Evolutionary conservation across 2,797 vertebrate species (phyloP).

Genomic region (Microchirus variegatus): DNA sequence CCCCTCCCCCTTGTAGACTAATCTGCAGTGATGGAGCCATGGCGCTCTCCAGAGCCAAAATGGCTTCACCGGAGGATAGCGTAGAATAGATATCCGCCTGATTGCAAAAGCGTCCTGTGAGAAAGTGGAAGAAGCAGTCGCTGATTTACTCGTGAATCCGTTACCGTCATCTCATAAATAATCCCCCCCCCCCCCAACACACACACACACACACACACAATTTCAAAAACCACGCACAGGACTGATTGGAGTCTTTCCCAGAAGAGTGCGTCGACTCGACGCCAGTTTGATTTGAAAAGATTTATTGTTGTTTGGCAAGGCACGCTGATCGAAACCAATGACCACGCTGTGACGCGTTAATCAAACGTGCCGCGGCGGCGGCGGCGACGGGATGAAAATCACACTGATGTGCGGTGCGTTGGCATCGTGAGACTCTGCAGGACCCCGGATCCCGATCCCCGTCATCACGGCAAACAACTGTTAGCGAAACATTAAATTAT

Average conservation of each 20-base stretch:
- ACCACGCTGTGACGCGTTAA: slow-evolving; percentile 48
- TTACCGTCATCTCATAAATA: slow-evolving; percentile 30
- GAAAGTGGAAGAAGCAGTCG: neutral
- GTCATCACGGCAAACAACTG: slow-evolving; percentile 45
- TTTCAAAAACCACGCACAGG: slow-evolving; percentile 34
- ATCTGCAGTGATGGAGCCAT: slow-evolving; percentile 31
- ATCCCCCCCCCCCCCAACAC: too few species aligned
- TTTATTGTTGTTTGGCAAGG: slow-evolving; percentile 49
- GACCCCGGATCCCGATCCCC: slow-evolving; percentile 47
- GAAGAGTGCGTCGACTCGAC: slow-evolving; percentile 46
- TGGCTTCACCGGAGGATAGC: too few species aligned
- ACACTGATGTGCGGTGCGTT: slow-evolving; percentile 37
- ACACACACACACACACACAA: too few species aligned
- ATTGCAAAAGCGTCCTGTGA: slow-evolving; percentile 14
- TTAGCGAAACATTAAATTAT: slow-evolving; percentile 37
- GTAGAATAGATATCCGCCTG: slow-evolving; percentile 3
- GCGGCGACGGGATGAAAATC: slow-evolving; percentile 34
- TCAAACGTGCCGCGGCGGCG: slow-evolving; percentile 38
- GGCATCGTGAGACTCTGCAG: slow-evolving; percentile 6
- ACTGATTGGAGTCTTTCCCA: slow-evolving; percentile 54
- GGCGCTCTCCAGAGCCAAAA: slow-evolving; percentile 1
- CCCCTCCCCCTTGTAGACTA: too few species aligned
- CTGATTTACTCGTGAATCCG: slow-evolving; percentile 26
- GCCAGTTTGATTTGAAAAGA: slow-evolving; percentile 57
- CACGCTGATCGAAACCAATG: slow-evolving; percentile 46